Evolutionary conservation across 1,140 invertebrate species (phyloP).

Genomic region (Argopecten irradians): DNA sequence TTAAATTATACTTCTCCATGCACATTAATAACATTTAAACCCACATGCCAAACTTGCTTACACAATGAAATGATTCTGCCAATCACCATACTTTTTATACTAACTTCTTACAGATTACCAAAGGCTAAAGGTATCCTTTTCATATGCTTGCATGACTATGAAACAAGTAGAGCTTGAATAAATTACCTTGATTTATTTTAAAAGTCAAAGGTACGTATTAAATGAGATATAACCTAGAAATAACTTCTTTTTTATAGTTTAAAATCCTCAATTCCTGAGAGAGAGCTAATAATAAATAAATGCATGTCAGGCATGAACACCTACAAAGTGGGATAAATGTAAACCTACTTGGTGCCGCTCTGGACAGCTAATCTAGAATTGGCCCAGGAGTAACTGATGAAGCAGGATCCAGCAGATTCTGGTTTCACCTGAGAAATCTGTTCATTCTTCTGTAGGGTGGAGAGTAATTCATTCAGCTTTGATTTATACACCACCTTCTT

Average conservation of each 20-base stretch:
- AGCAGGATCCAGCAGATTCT: constrained; percentile 54
- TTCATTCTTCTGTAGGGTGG: constrained; percentile 44
- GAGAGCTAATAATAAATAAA: no score
- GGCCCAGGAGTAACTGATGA: constrained; percentile 75
- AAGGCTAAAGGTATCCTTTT: constrained; percentile 10
- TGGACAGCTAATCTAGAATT: constrained; percentile 72
- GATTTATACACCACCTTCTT: constrained; percentile 50
- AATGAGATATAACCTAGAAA: no score
- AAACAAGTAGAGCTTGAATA: background rate
- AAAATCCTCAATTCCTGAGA: no score
- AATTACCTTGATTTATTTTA: no score
- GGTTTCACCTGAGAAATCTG: constrained; percentile 55
- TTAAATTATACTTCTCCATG: background rate
- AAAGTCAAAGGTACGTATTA: background rate
- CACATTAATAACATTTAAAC: background rate
- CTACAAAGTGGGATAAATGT: no score
- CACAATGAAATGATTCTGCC: background rate
- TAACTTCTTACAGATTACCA: background rate
- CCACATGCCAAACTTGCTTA: background rate
- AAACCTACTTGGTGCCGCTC: constrained; percentile 65
- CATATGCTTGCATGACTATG: background rate
- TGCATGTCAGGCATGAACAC: no score
- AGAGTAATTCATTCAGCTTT: constrained; percentile 67
- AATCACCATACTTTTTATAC: background rate
- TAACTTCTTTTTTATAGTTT: no score